Evolutionary conservation across 1,140 invertebrate genomes (phyloP), one percentile per base, ranked within the genome.

Genomic region (Watersipora subatra): DNA sequence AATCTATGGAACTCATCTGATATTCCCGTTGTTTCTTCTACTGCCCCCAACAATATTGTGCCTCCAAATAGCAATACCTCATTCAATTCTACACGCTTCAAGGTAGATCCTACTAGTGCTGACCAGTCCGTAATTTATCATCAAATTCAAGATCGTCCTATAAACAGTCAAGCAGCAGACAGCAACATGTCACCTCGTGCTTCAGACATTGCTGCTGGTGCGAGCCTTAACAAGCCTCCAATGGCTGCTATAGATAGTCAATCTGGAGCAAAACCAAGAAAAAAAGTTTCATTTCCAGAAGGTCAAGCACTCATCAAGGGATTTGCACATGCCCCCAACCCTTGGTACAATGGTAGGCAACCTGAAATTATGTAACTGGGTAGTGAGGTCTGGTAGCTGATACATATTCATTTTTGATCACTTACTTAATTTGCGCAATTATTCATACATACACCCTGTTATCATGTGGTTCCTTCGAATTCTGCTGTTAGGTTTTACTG

Each of bases 291-390:
- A 12, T 59, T 59, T 28, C 58, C 58, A 17, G 58, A 59, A 59
- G 58, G 58, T 12, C 7, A 59, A 22, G 58, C 58, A 28, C 58
- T 59, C 7, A 59, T 59, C 22, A 59, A 59, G 22, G 58, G 58
- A 12, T 59, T 25, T 28, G 58, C 58, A 12, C 58, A 59, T 59
- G 58, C 58, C 17, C 58, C 58, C 7, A 59, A 59, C 22, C 58
- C 58, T 59, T 59, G 58, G 58, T 59, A 59, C 22, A 59, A 59
- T 28, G 58, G 58, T 59, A 59, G 22, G 58, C n/a, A n/a, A n/a
- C n/a, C n/a, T n/a, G n/a, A n/a, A n/a, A n/a, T n/a, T n/a, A n/a
- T n/a, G n/a, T n/a, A n/a, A n/a, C n/a, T n/a, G n/a, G n/a, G n/a
- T n/a, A n/a, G n/a, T n/a, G n/a, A n/a, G n/a, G n/a, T n/a, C n/a